Evolutionary conservation across 2,888 invertebrate genomes (phyloP).

Genomic region (Iphiclides podalirius): DNA sequence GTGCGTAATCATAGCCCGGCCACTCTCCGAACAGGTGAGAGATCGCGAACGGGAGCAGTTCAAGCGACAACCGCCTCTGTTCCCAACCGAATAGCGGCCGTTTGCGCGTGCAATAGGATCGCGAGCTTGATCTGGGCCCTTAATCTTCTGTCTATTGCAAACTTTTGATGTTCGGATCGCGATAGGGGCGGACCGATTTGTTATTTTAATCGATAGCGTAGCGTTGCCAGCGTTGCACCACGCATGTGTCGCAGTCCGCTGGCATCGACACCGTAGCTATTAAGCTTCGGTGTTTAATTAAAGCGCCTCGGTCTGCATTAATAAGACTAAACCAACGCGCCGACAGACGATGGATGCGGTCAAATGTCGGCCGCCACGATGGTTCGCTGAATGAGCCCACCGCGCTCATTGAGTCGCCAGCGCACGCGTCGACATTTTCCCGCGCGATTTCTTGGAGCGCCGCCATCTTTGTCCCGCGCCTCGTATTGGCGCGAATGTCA

Average conservation of each 20-base stretch:
- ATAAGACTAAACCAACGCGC: constrained; percentile 5
- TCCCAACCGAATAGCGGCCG: background rate
- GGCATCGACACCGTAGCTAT: background rate
- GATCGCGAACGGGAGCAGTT: constrained; percentile 1
- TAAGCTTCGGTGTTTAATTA: constrained; percentile 12
- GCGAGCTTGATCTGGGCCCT: background rate
- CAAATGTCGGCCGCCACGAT: constrained; percentile 18
- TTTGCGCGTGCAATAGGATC: background rate
- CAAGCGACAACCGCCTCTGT: background rate
- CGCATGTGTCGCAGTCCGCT: background rate
- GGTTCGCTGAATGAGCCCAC: constrained; percentile 34
- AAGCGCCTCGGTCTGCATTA: constrained; percentile 1
- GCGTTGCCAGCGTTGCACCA: background rate
- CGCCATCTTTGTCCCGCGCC: constrained; percentile 41
- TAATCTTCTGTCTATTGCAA: background rate
- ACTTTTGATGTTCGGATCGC: background rate
- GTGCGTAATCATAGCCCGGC: constrained; percentile 28
- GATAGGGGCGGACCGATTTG: background rate
- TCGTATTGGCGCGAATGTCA: constrained; percentile 26
- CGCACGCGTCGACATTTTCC: constrained; percentile 25
- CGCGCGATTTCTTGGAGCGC: constrained; percentile 32
- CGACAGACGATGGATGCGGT: constrained; percentile 13
- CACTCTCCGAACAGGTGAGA: constrained; percentile 25
- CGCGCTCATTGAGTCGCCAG: constrained; percentile 38
- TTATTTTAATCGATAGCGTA: background rate